These are phyloP conservation scores for Yponomeuta malinellus DNA, from an alignment of 2,888 invertebrate species.

Conservation along the genomic window DNA sequence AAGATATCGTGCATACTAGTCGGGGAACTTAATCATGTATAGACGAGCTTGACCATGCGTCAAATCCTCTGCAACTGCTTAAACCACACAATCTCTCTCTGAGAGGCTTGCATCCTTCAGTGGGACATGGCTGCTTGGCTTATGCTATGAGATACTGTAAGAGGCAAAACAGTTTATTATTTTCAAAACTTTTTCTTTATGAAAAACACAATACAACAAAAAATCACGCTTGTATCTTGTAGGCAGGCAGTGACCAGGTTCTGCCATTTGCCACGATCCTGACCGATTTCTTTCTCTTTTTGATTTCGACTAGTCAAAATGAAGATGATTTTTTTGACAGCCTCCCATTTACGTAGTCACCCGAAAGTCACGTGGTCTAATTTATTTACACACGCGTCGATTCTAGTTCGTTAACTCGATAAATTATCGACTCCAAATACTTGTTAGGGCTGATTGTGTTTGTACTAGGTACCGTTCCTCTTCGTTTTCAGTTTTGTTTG, in stretches of 20 bases:
- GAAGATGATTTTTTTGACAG: background rate
- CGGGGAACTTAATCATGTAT: too few species aligned
- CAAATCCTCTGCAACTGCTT: too few species aligned
- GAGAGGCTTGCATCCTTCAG: too few species aligned
- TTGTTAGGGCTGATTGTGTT: constrained; percentile 9
- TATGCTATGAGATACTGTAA: too few species aligned
- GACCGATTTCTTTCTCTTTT: background rate
- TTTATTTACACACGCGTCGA: constrained; percentile 10
- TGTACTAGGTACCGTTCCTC: background rate
- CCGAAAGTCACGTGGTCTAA: constrained; percentile 2
- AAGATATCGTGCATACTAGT: too few species aligned
- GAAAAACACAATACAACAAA: background rate
- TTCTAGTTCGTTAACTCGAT: constrained; percentile 13
- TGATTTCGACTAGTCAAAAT: too few species aligned
- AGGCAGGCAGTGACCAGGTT: too few species aligned
- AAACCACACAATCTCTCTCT: too few species aligned
- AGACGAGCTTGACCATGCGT: too few species aligned
- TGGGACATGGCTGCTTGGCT: too few species aligned
- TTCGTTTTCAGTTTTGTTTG: background rate
- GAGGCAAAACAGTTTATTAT: too few species aligned
- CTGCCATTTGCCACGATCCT: constrained; percentile 3
- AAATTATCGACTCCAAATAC: constrained; percentile 10
- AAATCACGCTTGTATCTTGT: background rate
- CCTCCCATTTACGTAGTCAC: background rate
- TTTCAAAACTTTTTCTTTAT: too few species aligned